Base-by-base conservation (phyloP, 2,888 invertebrate genomes). In the Plagodis dolabraria region DNA sequence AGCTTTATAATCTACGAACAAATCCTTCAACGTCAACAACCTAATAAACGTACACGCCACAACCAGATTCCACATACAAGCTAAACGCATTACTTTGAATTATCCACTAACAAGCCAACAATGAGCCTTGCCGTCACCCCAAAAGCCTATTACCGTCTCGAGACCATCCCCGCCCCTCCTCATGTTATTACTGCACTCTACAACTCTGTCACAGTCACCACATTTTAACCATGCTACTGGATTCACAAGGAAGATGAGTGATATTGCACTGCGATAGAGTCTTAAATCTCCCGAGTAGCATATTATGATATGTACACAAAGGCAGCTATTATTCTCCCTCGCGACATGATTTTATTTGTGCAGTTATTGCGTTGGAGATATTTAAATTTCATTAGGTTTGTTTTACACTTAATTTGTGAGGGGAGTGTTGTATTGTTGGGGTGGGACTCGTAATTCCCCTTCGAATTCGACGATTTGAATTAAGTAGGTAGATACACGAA, bases 351-450 rank as follows among this genome's bases (percentile, higher is more conserved):
- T 92, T 90, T 91, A 92, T 92, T 92, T 89, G 91, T 89, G 84
- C 88, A 87, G 89, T 90, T 92, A 92, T 91, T 89, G 85, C 86
- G 86, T 85, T 83, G 84, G 87, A 91, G 90, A 92, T 92, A 92
- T 92, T 92, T 92, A 92, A 92, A 92, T 92, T 92, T 90, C 91
- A 92, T 92, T 92, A 90, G 92, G 92, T 92, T 92, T 92, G 92
- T 92, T 92, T 92, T 92, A 92, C 92, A 92, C 91, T 92, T 92
- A 92, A 92, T 92, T 92, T 92, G 90, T 82, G 88, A 89, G 87
- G 91, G 91, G 90, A 77, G 81, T 82, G 80, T 60, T 79, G 77
- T 82, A 86, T 86, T 70, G 83, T 71, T 76, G 82, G 91, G 90
- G 90, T 86, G 89, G 89, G 75, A 86, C 80, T 86, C 79, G 76